A percentile compares a stretch with the other conserved stretches of the same genome.
These are phyloP conservation scores for Zeuzera pyrina DNA, from an alignment of 2,888 invertebrate species.

Conservation along the genomic window DNA sequence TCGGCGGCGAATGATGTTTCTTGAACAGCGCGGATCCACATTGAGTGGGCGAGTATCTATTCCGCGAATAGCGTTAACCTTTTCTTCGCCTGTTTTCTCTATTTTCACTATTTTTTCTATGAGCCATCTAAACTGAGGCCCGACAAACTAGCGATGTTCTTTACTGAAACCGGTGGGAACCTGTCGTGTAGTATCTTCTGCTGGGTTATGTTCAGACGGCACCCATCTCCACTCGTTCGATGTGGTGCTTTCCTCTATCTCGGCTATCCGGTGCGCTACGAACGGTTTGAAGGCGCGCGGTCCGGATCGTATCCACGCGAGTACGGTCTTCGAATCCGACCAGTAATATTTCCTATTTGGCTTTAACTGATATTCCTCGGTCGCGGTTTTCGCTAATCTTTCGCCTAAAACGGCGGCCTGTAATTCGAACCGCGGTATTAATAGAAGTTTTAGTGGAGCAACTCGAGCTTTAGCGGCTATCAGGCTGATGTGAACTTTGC, in stretches of 20 bases:
- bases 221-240: constrained; percentile 11
- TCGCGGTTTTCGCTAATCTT: constrained; percentile 2
- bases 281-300: constrained; percentile 11
- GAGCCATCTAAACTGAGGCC: no score
- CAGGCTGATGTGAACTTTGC: constrained; percentile 13
- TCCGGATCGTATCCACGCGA: constrained; percentile 11
- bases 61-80: no score
- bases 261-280: constrained; percentile 16
- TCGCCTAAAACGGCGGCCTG: constrained; percentile 9
- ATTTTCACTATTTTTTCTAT: no score
- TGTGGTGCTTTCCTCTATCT: constrained; percentile 8
- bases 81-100: no score
- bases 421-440: constrained; percentile 7
- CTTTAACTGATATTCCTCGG: no score
- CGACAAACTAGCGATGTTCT: no score
- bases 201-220: no score
- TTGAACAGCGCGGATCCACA: no score
- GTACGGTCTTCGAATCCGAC: constrained; percentile 13
- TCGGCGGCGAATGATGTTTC: no score
- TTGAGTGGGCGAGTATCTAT: no score
- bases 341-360: constrained; percentile 5
- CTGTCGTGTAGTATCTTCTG: no score
- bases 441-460: constrained; percentile 4
- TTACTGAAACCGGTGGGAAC: no score
- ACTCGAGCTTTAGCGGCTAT: constrained; percentile 6